Evolutionary conservation across 2,797 vertebrate species (phyloP).

Genomic region (Galaxias olidus): DNA sequence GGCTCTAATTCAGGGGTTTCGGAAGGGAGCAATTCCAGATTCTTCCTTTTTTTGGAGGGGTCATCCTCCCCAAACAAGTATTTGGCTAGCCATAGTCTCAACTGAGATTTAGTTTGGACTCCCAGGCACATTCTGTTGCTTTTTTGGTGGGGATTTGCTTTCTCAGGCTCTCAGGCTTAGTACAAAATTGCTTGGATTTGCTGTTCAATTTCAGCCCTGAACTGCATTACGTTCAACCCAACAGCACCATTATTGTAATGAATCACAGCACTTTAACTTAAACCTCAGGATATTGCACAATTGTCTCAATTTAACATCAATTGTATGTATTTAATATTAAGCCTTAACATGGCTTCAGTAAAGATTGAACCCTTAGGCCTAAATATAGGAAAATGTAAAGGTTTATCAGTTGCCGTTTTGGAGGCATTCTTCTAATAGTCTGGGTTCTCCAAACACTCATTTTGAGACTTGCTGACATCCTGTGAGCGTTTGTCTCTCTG

Average conservation of each 20-base stretch:
- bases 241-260: not conserved
- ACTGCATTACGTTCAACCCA: not conserved
- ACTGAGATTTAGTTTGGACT: constrained; percentile 49
- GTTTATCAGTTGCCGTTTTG: constrained; percentile 45
- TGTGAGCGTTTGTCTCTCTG: constrained; percentile 45
- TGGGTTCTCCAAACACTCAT: constrained; percentile 38
- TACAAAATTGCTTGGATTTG: constrained; percentile 24
- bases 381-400: constrained; percentile 28
- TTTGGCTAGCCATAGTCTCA: constrained; percentile 32
- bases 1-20: constrained; percentile 50
- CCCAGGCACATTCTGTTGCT: constrained; percentile 37
- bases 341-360: not conserved
- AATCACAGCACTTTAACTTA: not conserved
- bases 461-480: constrained; percentile 50
- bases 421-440: constrained; percentile 55
- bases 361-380: constrained; percentile 10
- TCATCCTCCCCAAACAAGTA: constrained; percentile 30
- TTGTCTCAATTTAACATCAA: not conserved
- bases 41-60: constrained; percentile 72
- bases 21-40: constrained; percentile 50
- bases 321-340: not conserved
- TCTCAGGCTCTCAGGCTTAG: constrained; percentile 20
- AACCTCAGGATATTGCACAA: constrained; percentile 3
- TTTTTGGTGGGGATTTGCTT: constrained; percentile 31
- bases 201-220: constrained; percentile 8